Percentiles rank a stretch among this genome's conserved stretches.
phyloP scores from a whole-genome alignment of 2,797 vertebrate species.

The Lepus townsendii region DNA sequence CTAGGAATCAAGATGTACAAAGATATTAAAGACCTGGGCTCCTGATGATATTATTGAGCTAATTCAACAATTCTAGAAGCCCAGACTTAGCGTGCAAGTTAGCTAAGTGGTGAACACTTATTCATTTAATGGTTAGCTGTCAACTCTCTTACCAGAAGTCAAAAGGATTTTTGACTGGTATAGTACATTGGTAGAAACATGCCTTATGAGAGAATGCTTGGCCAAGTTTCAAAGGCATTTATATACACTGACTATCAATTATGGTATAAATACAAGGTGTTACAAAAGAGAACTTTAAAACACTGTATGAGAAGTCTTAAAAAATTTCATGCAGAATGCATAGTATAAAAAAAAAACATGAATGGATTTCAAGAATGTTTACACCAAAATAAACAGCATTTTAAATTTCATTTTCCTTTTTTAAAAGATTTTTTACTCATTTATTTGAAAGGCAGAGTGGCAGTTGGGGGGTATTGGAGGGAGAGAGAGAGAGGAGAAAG shows the following conservation, averaged over 20 bases:
- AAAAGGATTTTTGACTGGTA: constrained; percentile 12
- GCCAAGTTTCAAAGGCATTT: neutral
- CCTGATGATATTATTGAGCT: neutral
- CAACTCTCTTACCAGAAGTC: neutral
- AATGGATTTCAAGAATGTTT: no score
- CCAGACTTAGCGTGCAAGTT: neutral
- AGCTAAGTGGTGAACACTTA: neutral
- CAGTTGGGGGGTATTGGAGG: no score
- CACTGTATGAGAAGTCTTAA: no score
- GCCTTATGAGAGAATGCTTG: neutral
- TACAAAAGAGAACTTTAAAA: neutral
- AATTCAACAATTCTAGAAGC: neutral
- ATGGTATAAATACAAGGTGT: neutral
- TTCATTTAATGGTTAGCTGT: neutral
- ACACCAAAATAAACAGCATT: no score
- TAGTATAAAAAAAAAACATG: no score
- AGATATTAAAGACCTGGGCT: neutral
- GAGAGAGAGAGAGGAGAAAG: no score
- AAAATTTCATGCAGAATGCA: no score
- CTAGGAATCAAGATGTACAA: neutral
- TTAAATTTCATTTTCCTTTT: no score
- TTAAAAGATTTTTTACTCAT: no score
- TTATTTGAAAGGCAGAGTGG: no score
- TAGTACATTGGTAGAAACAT: neutral
- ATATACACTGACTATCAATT: neutral